Evolutionary conservation across 2,113 vertebrate species (phyloP).

Genomic region (Ptychochromis oligacanthus): DNA sequence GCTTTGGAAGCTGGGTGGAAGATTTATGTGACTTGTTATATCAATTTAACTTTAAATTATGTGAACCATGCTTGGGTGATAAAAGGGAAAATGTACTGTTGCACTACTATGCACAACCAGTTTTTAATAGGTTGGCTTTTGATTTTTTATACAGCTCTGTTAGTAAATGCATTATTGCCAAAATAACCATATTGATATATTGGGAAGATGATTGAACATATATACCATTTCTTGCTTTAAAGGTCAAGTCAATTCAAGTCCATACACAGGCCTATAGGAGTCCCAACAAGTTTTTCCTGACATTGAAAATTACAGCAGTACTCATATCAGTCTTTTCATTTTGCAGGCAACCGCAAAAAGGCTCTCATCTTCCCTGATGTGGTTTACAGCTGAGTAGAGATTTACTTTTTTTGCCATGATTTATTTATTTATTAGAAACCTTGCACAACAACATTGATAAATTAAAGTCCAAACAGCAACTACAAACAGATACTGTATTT

Average conservation of each 20-base stretch:
- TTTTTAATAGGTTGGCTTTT: not conserved
- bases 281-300: slow-evolving; percentile 1
- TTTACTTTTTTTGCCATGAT: not conserved
- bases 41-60: too few relatives aligned
- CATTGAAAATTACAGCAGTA: not conserved
- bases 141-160: not conserved
- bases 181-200: not conserved
- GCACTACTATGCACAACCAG: too few relatives aligned
- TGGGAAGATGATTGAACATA: not conserved
- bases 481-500: not conserved
- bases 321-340: not conserved
- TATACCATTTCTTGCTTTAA: not conserved
- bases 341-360: not conserved
- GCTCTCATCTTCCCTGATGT: not conserved
- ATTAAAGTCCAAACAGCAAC: not conserved
- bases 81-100: too few relatives aligned
- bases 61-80: too few relatives aligned
- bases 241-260: not conserved
- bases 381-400: not conserved
- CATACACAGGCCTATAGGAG: not conserved
- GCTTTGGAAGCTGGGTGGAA: too few relatives aligned
- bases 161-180: not conserved
- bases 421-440: not conserved
- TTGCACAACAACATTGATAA: not conserved
- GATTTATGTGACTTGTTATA: too few relatives aligned